phyloP scores from a whole-genome alignment of 2,888 invertebrate species.

The Tetragonula carbonaria region DNA sequence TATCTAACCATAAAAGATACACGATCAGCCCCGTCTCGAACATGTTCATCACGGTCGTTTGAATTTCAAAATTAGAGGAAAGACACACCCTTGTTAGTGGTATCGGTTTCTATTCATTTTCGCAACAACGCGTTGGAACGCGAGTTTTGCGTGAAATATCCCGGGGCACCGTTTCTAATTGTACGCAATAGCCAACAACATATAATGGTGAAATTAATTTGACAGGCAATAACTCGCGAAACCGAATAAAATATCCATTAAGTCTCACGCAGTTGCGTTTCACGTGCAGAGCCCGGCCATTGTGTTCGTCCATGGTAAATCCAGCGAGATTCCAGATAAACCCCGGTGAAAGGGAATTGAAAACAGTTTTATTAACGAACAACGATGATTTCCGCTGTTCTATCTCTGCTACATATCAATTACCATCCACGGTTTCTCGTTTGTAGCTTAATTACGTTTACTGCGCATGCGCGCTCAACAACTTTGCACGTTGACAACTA shows the following conservation, averaged over 20 bases:
- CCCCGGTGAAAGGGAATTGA: conserved; percentile 50
- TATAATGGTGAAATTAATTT: conserved; percentile 37
- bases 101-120: not conserved
- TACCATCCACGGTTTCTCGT: conserved; percentile 35
- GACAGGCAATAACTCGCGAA: conserved; percentile 32
- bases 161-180: conserved; percentile 34
- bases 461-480: not conserved
- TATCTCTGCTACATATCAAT: conserved; percentile 50
- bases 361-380: conserved; percentile 48
- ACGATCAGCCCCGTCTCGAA: too few relatives aligned
- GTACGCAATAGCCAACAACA: not conserved
- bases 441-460: conserved; percentile 15
- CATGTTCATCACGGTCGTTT: not conserved
- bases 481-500: conserved; percentile 21
- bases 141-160: conserved; percentile 13
- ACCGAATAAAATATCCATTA: conserved; percentile 53
- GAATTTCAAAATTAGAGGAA: not conserved
- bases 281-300: conserved; percentile 1
- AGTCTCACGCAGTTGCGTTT: conserved; percentile 47
- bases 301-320: conserved; percentile 41
- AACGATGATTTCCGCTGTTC: conserved; percentile 48
- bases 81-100: not conserved
- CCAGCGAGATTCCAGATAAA: conserved; percentile 44
- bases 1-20: too few relatives aligned
- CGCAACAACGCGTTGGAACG: not conserved